Base-by-base conservation (phyloP, 2,797 vertebrate genomes). In the Diglossa cyanea region DNA sequence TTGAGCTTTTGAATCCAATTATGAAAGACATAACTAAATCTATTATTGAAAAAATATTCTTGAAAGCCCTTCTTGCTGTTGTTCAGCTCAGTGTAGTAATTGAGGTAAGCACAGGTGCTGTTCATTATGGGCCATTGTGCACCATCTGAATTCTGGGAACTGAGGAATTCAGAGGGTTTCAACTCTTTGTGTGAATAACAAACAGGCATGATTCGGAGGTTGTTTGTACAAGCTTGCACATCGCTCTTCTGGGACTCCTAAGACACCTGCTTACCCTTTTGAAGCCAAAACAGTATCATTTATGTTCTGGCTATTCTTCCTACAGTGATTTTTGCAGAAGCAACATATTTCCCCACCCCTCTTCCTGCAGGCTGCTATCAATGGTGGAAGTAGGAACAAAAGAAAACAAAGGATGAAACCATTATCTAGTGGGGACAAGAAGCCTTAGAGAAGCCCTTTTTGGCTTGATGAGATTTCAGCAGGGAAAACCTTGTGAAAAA, bases 91-190 rank as follows among this genome's bases (percentile, higher is more conserved):
- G 90, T 88, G 96, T 85, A 86, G 96, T 96, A 98, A 98, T 97
- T 98, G 98, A 98, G 98, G 98, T 98, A 98, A 97, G 97, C 97
- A 97, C 98, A 98, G 98, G 98, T 98, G 98, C 95, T 96, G 94
- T 97, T 98, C 98, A 98, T 98, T 98, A 98, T 65, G 94, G 97
- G 90, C 97, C 97, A 98, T 98, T 98, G 98, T 98, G 96, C 86
- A 42, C 96, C 97, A 97, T 97, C 96, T 98, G 97, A 98, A 98
- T 98, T 97, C 96, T 97, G 97, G 95, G 96, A 97, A 97, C 89
- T 92, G 91, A 97, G 94, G 97, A 96, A 97, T 97, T 98, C 95
- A 98, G 97, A 93, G 4, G 45, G 95, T 96, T 98, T 97, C 92
- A 80, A 95, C 96, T 97, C 97, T 94, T 97, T 97, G 95, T 97